Evolutionary conservation across 2,113 vertebrate species (phyloP).

Genomic region (mouse (Mus musculus)): GRCm39 chr13:26185001-26185500

Average conservation of each 20-base stretch:
- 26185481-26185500: no score
- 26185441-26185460: no score
- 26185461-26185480: no score
- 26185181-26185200: not conserved
- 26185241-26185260: not conserved
- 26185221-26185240: not conserved
- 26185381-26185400: not conserved
- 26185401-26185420: not conserved
- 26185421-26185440: no score
- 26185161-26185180: no score
- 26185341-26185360: not conserved
- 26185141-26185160: not conserved
- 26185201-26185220: not conserved
- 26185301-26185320: not conserved
- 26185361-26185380: not conserved
- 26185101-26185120: not conserved
- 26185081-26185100: not conserved
- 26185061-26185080: not conserved
- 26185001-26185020: not conserved
- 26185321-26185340: not conserved
- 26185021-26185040: not conserved
- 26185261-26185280: not conserved
- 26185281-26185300: not conserved
- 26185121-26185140: not conserved
- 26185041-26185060: not conserved